Base-by-base conservation (phyloP, 2,113 vertebrate genomes). In the Halichoerus grypus region DNA sequence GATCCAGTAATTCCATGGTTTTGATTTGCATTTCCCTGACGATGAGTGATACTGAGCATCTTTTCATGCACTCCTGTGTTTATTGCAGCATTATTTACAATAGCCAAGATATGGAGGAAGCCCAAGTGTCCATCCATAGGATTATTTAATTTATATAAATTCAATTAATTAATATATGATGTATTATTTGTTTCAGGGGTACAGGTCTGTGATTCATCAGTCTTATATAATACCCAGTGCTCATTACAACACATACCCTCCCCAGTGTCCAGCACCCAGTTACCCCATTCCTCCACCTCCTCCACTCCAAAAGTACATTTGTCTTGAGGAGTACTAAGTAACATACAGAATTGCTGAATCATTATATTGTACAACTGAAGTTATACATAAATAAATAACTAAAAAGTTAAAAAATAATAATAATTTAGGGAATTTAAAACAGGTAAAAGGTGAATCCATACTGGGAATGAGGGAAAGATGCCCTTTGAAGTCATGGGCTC, bases 401-500 rank as follows among this genome's bases (percentile, higher is more conserved):
- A 14, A 26, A 74, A 14, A 46, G 19, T 72, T 22, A 24, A 16
- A 74, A 76, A 76, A 26, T 24, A 28, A 76, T 46, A 88, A 67
- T 67, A 72, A 80, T 4, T 65, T 22, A 94, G n/a, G 31, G 12
- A 65, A 83, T 59, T 59, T 79, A 59, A 96, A 92, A 92, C 83
- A 71, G 11, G 4, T 42, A 80, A 57, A 90, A 59, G 39, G 2
- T 33, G 26, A 80, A 80, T 80, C 19, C 19, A 74, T 15, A n/a
- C 15, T 76, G 65, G 11, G 26, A 94, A 69, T 74, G 46, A 77
- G 11, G 2, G 14, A 42, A 93, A 72, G 42, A 96, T 5, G 7
- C 31, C 7, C 18, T 79, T 59, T 80, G 63, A 88, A 89, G 79
- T 82, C 79, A 65, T 18, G 46, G 36, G 16, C 53, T 71, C 49